These are phyloP conservation scores for Drosophila subsilvestris DNA, from an alignment of 2,888 invertebrate species.

Conservation along the genomic window DNA sequence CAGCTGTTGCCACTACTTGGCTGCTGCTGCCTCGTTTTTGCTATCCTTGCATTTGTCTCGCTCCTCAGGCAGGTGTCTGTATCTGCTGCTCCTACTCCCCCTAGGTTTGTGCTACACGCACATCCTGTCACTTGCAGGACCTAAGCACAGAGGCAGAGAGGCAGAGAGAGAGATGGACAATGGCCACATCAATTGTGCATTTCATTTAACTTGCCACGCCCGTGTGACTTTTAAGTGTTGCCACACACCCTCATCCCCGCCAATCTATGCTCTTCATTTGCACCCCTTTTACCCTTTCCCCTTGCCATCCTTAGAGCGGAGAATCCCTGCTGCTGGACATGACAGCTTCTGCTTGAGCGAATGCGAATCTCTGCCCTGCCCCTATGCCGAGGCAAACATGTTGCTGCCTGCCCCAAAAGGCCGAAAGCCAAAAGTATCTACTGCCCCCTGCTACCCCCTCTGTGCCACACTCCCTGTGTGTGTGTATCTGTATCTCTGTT, in stretches of 20 bases:
- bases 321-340: slow-evolving; percentile 70
- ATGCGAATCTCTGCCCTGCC: slow-evolving; percentile 47
- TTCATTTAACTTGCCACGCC: slow-evolving; percentile 80
- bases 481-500: slow-evolving; percentile 49
- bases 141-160: slow-evolving; percentile 25
- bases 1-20: slow-evolving; percentile 62
- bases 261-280: slow-evolving; percentile 10
- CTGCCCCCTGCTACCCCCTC: neutral
- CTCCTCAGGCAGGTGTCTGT: slow-evolving; percentile 48
- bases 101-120: slow-evolving; percentile 3
- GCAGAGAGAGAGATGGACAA: slow-evolving; percentile 48
- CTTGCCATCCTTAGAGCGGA: slow-evolving; percentile 55
- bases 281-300: slow-evolving; percentile 47
- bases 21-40: slow-evolving; percentile 1
- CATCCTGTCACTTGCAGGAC: slow-evolving; percentile 52
- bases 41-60: slow-evolving; percentile 55
- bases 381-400: slow-evolving; percentile 62
- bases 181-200: slow-evolving; percentile 77
- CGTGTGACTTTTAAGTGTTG: slow-evolving; percentile 78
- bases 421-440: slow-evolving; percentile 42
- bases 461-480: slow-evolving; percentile 11
- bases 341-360: slow-evolving; percentile 81
- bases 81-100: slow-evolving; percentile 5
- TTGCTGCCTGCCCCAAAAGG: slow-evolving; percentile 35
- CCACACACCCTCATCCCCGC: slow-evolving; percentile 46